Evolutionary conservation across 1,140 invertebrate species (phyloP), one percentile per base, ranked within the genome.

Genomic region (Eufriesea mexicana): DNA sequence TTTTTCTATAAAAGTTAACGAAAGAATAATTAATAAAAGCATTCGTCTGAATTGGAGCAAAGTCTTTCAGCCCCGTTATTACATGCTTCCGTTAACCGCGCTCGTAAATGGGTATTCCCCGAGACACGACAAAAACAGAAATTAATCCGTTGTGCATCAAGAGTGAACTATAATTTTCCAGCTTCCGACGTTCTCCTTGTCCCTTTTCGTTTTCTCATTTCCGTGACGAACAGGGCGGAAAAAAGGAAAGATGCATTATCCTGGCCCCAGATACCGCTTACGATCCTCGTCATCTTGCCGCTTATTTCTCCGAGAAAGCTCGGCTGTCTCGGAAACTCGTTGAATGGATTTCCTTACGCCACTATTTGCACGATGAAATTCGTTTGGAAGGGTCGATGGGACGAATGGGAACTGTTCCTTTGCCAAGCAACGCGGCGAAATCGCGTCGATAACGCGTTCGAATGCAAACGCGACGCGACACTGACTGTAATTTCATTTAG

Each of bases 61-160:
- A 28, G 9, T 25, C 14, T 51, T 5, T 25, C n/a, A 16, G 12
- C 18, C 28, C 23, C n/a, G 23, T 25, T 55, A 23, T 55, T 67
- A 20, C 42, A 20, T 35, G 42, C 2, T 79, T 62, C 45, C 28
- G 35, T 8, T 18, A 20, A 64, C 28, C 9, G 23, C 20, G 8
- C 16, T 18, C 12, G 10, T n/a, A 28, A 70, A 85, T 61, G 5
- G n/a, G 14, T 25, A 28, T 45, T 61, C 23, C 23, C 42, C 16
- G 70, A 45, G 61, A 25, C 59, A 74, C 51, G 71, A 74, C 81
- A 79, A 57, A 64, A n/a, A 54, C 64, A 75, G 54, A 83, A 79
- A 87, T 87, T 84, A 86, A 87, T 86, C 55, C 51, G 47, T 73
- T 71, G 59, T 75, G 28, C 59, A 59, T 79, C 74, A 78, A 42